Evolutionary conservation across 2,888 invertebrate genomes (phyloP), one percentile per base, ranked within the genome.

Genomic region (Cataglyphis rosenhaueri): DNA sequence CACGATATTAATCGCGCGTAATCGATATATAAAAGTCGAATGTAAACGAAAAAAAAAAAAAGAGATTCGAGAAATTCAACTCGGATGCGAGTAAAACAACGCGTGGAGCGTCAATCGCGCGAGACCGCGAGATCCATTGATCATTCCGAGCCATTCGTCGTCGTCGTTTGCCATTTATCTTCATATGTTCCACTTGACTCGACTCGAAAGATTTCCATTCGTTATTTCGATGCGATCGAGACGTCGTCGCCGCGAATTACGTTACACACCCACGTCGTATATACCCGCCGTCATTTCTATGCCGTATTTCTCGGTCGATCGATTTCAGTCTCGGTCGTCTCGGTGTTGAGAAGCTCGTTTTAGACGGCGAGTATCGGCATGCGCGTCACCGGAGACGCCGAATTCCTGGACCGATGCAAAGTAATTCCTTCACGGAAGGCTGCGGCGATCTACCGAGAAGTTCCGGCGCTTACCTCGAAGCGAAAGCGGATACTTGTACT

Each of bases 351-450:
- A n/a, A n/a, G 25, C 25, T 57, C 12, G 25, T 57, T 25, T 57
- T 52, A 4, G 57, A 3, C n/a, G 44, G 8, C 25, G 59, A 55
- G 29, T 64, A 21, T 55, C 21, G 55, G 4, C 18, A 59, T 32
- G 29, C 74, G 83, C 32, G 70, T 82, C 84, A 85, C 75, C 83
- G 64, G 68, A 41, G 68, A 74, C 18, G 9, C 21, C 21, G 59
- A 44, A 87, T 88, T 84, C 86, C 71, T 75, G 84, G 87, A 86
- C 86, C 74, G 71, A 84, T 83, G 88, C 82, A 84, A 88, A 86
- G 35, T 83, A 88, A 89, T 84, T 83, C 88, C 70, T 88, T 89
- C 89, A 85, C 32, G 25, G 89, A 89, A 89, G 85, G 75, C 70
- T 66, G 65, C 29, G 55, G 70, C 48, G 65, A 83, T 59, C 71